These are phyloP conservation scores for Nansenia antarctica DNA, from an alignment of 2,113 vertebrate genomes.

Conservation along the genomic window DNA sequence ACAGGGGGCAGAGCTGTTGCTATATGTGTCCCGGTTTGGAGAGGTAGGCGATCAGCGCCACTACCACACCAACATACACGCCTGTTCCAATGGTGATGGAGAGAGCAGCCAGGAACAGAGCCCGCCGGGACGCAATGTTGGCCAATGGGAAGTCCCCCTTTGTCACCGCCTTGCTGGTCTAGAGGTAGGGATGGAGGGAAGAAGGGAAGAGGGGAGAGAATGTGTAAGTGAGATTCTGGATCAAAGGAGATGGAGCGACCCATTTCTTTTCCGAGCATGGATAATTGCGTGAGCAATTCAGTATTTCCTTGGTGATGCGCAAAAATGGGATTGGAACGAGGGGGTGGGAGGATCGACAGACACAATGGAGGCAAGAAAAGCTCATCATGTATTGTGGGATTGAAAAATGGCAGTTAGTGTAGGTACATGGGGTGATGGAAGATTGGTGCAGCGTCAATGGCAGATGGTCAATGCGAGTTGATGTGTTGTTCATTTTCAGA, in stretches of 20 bases:
- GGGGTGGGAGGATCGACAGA: conserved; percentile 17
- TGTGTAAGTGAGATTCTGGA: too few species aligned
- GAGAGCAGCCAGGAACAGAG: conserved; percentile 92
- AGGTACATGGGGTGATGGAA: conserved; percentile 43
- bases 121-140: conserved; percentile 89
- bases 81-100: conserved; percentile 96
- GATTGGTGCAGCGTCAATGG: conserved; percentile 13
- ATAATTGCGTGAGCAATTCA: conserved; percentile 41
- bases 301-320: conserved; percentile 11
- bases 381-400: conserved; percentile 22
- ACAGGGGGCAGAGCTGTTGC: conserved; percentile 36
- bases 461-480: background rate
- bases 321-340: background rate
- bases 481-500: conserved; percentile 28
- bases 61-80: conserved; percentile 92
- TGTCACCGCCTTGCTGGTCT: conserved; percentile 97
- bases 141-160: conserved; percentile 95
- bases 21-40: conserved; percentile 93
- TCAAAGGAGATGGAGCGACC: background rate
- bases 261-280: conserved; percentile 26
- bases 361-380: conserved; percentile 22
- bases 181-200: conserved; percentile 54
- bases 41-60: conserved; percentile 94
- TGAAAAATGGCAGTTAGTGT: conserved; percentile 45
- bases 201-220: too few species aligned